A percentile compares a stretch with the other conserved stretches of the same genome.
Conservation (phyloP, 2,888 invertebrate genomes). For the Ectemnius continuus region DNA sequence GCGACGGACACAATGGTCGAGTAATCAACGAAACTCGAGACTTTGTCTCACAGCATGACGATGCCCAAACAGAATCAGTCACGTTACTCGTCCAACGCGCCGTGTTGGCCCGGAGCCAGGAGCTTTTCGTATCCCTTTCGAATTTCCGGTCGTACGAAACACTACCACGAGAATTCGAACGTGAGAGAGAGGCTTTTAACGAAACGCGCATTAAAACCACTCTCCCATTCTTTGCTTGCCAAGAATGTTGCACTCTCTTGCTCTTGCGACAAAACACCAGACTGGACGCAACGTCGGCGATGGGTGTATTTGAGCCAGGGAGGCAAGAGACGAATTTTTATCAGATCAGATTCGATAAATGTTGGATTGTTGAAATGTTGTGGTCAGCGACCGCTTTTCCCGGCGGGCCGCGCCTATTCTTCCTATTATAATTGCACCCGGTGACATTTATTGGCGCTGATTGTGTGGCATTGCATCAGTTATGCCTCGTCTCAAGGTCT, state of each 20-base stretch:
- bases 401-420: constrained; percentile 52
- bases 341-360: not conserved
- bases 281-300: too few relatives aligned
- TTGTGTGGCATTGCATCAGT: constrained; percentile 69
- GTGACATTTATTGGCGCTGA: constrained; percentile 72
- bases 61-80: constrained; percentile 46
- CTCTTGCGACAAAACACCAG: too few relatives aligned
- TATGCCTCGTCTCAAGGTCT: constrained; percentile 69
- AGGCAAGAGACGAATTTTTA: constrained; percentile 1
- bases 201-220: not conserved
- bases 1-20: constrained; percentile 33
- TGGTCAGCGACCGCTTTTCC: constrained; percentile 16
- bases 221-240: not conserved
- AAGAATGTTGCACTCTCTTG: too few relatives aligned
- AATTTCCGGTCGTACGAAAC: constrained; percentile 61
- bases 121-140: constrained; percentile 61
- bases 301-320: too few relatives aligned
- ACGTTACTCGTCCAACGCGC: constrained; percentile 31
- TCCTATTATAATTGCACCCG: constrained; percentile 67
- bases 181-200: constrained; percentile 4
- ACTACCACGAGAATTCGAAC: constrained; percentile 26
- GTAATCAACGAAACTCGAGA: constrained; percentile 47
- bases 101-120: constrained; percentile 59
- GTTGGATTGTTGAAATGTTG: constrained; percentile 16
- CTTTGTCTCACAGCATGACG: constrained; percentile 36